These are phyloP conservation scores for Bombus cullumanus DNA, from an alignment of 1,140 invertebrate species.

Conservation along the genomic window DNA sequence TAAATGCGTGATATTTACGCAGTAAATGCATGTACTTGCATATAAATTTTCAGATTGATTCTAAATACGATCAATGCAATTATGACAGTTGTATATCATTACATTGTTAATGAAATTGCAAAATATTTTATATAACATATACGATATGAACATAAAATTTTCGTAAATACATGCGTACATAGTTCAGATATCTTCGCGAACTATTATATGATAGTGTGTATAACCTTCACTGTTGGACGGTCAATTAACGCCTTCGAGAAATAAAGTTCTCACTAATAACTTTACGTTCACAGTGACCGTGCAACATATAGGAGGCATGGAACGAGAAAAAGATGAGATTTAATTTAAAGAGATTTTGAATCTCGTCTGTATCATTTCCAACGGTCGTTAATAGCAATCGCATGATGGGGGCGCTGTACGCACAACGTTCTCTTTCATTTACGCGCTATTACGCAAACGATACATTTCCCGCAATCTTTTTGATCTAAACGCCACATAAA, in stretches of 20 bases:
- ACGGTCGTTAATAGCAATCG: background rate
- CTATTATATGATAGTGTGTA: background rate
- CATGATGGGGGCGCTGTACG: constrained; percentile 19
- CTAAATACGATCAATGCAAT: no score
- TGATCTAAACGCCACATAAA: background rate
- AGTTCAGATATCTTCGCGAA: background rate
- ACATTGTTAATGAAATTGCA: background rate
- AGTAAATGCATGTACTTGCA: no score
- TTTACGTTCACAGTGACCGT: background rate
- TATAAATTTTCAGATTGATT: no score
- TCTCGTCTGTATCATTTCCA: background rate
- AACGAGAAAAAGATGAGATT: background rate
- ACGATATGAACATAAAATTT: background rate
- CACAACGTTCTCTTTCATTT: constrained; percentile 31
- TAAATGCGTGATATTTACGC: no score
- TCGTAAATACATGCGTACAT: background rate
- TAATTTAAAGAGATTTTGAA: background rate
- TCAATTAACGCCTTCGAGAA: background rate
- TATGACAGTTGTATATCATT: no score
- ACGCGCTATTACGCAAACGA: constrained; percentile 40
- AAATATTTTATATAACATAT: background rate
- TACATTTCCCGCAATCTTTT: constrained; percentile 38
- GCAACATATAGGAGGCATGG: background rate
- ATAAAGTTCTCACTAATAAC: background rate
- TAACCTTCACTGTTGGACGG: background rate